These are phyloP conservation scores for Caenorhabditis virilis DNA, from an alignment of 2,888 invertebrate species.

Conservation along the genomic window DNA sequence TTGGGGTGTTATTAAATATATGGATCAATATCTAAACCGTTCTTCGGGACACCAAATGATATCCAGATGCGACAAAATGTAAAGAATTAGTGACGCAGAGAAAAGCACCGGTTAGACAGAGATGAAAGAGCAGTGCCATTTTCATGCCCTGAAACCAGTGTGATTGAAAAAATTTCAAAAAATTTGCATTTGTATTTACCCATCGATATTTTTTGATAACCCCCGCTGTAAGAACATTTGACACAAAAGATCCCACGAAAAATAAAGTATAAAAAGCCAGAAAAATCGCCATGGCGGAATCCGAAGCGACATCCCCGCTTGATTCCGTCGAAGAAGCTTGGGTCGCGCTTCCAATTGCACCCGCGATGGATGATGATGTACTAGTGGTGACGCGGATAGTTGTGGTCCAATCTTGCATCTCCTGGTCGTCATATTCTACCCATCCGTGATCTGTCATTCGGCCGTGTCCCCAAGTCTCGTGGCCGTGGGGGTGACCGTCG, in stretches of 20 bases:
- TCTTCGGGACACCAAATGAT: slow-evolving; percentile 29
- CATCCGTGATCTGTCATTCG: too few species aligned
- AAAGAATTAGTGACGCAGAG: slow-evolving; percentile 25
- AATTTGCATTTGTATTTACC: slow-evolving; percentile 5
- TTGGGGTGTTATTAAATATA: neutral
- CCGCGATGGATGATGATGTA: too few species aligned
- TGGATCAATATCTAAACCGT: slow-evolving; percentile 7
- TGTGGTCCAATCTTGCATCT: too few species aligned
- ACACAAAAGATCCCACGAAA: slow-evolving; percentile 12
- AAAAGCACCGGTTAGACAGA: slow-evolving; percentile 29
- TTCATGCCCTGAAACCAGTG: slow-evolving; percentile 32
- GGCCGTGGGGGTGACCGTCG: slow-evolving; percentile 28
- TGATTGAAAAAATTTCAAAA: neutral
- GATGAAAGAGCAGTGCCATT: slow-evolving; percentile 29
- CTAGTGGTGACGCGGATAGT: too few species aligned
- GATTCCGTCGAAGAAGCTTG: too few species aligned
- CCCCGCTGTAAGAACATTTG: slow-evolving; percentile 25
- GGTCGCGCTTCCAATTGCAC: neutral
- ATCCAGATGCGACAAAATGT: slow-evolving; percentile 32
- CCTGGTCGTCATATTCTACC: too few species aligned
- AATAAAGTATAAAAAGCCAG: slow-evolving; percentile 20
- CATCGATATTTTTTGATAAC: slow-evolving; percentile 31
- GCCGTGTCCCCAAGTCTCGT: slow-evolving; percentile 35
- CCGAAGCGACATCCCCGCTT: too few species aligned
- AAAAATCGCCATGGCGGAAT: slow-evolving; percentile 5